Conservation (phyloP, 2,797 vertebrate species). For the Rhynchotus rufescens region DNA sequence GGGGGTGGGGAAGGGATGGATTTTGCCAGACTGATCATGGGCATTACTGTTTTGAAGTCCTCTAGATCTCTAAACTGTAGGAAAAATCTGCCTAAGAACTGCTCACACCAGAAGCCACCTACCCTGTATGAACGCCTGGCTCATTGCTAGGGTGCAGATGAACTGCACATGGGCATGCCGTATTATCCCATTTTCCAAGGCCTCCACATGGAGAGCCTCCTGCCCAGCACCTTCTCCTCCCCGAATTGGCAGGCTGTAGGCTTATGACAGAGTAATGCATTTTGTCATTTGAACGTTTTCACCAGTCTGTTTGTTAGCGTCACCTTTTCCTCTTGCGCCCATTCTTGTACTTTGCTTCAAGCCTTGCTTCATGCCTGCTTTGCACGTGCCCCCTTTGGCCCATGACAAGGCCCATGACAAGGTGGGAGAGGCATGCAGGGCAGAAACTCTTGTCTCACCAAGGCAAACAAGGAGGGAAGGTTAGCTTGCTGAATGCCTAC, state of each 20-base stretch:
- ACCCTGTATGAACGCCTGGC: not conserved
- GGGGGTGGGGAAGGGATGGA: not conserved
- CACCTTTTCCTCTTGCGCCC: not conserved
- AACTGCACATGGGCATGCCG: not conserved
- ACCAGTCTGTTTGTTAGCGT: not conserved
- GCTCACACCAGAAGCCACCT: not conserved
- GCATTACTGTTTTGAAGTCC: not conserved
- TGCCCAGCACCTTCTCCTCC: accelerated
- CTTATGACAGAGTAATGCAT: not conserved
- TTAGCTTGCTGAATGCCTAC: not conserved
- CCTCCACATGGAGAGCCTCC: not conserved
- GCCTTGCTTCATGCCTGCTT: not conserved
- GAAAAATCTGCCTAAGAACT: not conserved
- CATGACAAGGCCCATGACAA: not conserved
- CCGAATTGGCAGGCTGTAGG: not conserved
- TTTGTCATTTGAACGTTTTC: not conserved
- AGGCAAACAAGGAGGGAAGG: not conserved
- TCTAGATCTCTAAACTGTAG: not conserved
- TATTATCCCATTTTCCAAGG: not conserved
- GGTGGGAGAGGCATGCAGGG: not conserved
- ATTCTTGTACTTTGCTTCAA: not conserved
- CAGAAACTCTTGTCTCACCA: not conserved
- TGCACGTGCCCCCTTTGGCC: not conserved
- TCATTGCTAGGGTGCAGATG: not conserved
- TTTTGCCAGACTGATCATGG: not conserved